phyloP scores from a whole-genome alignment of 1,140 invertebrate genomes.

The Andricus grossulariae region DNA sequence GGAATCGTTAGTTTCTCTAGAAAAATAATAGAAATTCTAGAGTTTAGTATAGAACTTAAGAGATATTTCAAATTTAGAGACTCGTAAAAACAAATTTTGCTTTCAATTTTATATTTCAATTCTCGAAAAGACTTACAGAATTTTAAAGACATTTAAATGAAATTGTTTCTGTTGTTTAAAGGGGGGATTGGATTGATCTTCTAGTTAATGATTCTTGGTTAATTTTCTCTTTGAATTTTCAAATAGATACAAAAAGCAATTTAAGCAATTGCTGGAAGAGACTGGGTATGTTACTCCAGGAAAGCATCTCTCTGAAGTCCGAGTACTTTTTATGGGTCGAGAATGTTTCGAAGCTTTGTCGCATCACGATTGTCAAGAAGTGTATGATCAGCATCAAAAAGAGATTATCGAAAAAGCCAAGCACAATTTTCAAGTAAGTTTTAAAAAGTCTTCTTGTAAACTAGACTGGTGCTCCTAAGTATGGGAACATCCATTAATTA shows the following conservation, averaged over 20 bases:
- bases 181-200: not conserved
- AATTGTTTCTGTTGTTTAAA: not conserved
- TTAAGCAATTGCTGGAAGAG: constrained; percentile 94
- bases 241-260: constrained; percentile 90
- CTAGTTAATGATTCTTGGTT: constrained; percentile 21
- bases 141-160: not conserved
- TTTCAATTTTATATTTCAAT: not conserved
- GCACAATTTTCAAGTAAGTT: constrained; percentile 88
- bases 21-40: not conserved
- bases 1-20: not conserved
- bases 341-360: constrained; percentile 95
- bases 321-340: constrained; percentile 95
- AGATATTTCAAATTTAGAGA: too few relatives aligned
- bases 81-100: too few relatives aligned
- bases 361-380: constrained; percentile 92
- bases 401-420: constrained; percentile 94
- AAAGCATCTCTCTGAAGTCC: constrained; percentile 92
- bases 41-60: not conserved
- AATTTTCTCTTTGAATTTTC: constrained; percentile 8
- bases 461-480: not conserved
- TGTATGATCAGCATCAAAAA: constrained; percentile 96
- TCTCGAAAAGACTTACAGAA: not conserved
- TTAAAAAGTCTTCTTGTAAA: not conserved
- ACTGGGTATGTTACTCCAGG: constrained; percentile 96
- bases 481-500: too few relatives aligned